phyloP scores from a whole-genome alignment of 2,797 vertebrate genomes.

The Melanotaenia trifasciata region DNA sequence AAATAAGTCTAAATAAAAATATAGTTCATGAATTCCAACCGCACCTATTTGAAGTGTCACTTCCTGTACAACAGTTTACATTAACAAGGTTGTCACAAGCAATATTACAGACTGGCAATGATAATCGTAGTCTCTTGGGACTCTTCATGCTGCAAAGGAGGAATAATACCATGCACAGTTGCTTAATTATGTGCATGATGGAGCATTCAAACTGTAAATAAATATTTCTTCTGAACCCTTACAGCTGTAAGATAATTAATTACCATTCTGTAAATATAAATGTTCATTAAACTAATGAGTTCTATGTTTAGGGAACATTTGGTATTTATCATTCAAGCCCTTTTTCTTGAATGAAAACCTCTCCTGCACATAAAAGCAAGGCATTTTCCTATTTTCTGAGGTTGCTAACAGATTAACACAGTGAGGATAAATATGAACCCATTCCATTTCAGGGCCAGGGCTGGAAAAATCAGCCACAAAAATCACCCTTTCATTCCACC shows the following conservation, averaged over 20 bases:
- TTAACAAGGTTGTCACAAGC: constrained; percentile 28
- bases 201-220: constrained; percentile 26
- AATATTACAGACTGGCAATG: constrained; percentile 16
- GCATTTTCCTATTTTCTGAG: constrained; percentile 18
- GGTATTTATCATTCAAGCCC: not conserved
- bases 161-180: constrained; percentile 24
- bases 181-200: constrained; percentile 43
- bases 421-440: constrained; percentile 20
- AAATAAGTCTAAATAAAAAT: constrained; percentile 15
- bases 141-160: constrained; percentile 31
- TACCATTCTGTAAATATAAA: constrained; percentile 13
- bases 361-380: not conserved
- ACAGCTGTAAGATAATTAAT: constrained; percentile 15
- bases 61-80: not conserved
- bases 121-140: constrained; percentile 13
- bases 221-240: not conserved
- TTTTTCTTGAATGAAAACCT: constrained; percentile 3
- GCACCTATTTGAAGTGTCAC: not conserved
- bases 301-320: not conserved
- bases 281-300: constrained; percentile 2
- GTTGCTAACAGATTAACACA: not conserved
- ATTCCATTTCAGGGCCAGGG: constrained; percentile 2
- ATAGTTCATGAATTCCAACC: not conserved
- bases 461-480: constrained; percentile 21
- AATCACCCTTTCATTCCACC: constrained; percentile 13